phyloP scores from a whole-genome alignment of 2,113 vertebrate genomes.

The Sapajus apella region DNA sequence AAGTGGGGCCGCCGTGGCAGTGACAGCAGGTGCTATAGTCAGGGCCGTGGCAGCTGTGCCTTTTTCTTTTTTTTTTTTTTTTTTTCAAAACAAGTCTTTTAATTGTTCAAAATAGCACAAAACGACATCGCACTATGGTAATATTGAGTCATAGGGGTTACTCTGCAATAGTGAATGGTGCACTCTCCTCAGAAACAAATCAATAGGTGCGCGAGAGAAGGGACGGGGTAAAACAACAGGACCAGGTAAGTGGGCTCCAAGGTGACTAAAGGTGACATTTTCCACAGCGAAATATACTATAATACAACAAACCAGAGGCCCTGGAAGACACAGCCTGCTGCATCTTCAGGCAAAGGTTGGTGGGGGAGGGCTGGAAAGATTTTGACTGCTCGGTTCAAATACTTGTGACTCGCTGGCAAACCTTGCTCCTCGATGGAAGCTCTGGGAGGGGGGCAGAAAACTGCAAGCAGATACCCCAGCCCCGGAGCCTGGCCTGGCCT shows the following conservation, averaged over 20 bases:
- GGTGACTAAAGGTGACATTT: conserved; percentile 74
- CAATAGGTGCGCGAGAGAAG: conserved; percentile 36
- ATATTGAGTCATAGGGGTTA: conserved; percentile 80
- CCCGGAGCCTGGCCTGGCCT: not conserved
- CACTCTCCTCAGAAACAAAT: conserved; percentile 76
- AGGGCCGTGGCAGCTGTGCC: too few relatives aligned
- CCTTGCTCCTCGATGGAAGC: not conserved
- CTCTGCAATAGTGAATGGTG: conserved; percentile 80
- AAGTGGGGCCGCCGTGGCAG: too few relatives aligned
- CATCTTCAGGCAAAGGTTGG: not conserved
- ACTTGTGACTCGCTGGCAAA: not conserved
- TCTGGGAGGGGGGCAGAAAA: not conserved
- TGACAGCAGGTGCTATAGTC: too few relatives aligned
- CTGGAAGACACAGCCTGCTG: not conserved
- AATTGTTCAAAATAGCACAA: conserved; percentile 87
- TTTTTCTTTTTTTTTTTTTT: too few relatives aligned
- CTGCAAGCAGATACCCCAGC: not conserved
- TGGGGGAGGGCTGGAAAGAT: not conserved
- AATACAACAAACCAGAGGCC: conserved; percentile 79
- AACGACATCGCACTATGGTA: conserved; percentile 84
- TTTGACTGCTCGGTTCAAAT: not conserved
- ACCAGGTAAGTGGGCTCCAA: conserved; percentile 64
- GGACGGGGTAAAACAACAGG: conserved; percentile 44
- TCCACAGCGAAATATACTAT: conserved; percentile 83
- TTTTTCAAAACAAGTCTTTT: conserved; percentile 82